These are phyloP conservation scores for Drosophila silvestris DNA, from an alignment of 2,888 invertebrate species.

Conservation along the genomic window DNA sequence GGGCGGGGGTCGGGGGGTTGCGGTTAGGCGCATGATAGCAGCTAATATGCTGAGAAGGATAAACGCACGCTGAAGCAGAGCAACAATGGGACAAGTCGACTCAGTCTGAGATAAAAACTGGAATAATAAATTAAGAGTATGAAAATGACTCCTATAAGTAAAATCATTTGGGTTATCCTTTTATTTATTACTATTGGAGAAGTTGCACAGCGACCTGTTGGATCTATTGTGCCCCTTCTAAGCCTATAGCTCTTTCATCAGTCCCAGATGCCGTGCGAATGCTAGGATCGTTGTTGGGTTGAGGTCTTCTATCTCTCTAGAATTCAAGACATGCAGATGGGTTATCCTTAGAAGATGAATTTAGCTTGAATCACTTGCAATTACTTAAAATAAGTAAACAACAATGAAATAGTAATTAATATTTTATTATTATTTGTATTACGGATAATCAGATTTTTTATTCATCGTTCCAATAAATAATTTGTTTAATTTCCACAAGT, in stretches of 20 bases:
- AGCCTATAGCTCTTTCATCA: too few relatives aligned
- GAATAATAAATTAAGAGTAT: background rate
- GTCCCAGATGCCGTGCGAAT: too few relatives aligned
- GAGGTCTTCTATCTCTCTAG: too few relatives aligned
- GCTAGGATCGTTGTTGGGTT: too few relatives aligned
- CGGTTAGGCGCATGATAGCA: conserved; percentile 77
- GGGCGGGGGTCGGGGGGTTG: conserved; percentile 57
- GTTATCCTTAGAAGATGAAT: background rate
- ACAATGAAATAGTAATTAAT: background rate
- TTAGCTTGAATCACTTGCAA: background rate
- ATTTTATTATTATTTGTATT: background rate
- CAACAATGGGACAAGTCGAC: conserved; percentile 43
- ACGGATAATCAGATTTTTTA: background rate
- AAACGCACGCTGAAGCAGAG: conserved; percentile 47
- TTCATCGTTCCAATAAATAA: background rate
- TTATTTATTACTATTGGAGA: too few relatives aligned
- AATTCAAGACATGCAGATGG: too few relatives aligned
- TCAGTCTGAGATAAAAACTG: background rate
- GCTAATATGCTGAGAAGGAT: conserved; percentile 79
- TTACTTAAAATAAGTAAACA: background rate
- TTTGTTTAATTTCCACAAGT: background rate
- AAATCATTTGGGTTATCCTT: background rate
- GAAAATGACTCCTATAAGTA: background rate
- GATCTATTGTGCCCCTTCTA: too few relatives aligned
- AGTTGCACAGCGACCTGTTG: too few relatives aligned